Evolutionary conservation across 23 tunicate species (phyloP).

Genomic region (Ciona savignyi): DNA sequence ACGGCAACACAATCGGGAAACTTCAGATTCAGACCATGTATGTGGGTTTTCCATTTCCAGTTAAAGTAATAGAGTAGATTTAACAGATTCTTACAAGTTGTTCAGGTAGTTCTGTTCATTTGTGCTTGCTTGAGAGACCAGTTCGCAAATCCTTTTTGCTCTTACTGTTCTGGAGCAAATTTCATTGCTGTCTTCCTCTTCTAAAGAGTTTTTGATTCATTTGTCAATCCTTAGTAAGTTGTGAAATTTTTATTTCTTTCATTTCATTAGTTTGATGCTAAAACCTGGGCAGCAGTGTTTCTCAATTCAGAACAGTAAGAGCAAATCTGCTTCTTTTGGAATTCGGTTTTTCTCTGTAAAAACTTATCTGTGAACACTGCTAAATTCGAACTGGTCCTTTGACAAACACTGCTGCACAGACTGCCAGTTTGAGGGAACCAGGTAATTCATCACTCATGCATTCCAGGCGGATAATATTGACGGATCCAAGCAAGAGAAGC

Average conservation of each 20-base stretch:
- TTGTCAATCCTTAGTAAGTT: too few species aligned
- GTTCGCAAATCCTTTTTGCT: too few species aligned
- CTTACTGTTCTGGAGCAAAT: too few species aligned
- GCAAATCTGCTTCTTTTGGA: too few species aligned
- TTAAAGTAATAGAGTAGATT: neutral
- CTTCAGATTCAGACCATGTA: neutral
- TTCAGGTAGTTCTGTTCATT: too few species aligned
- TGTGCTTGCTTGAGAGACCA: too few species aligned
- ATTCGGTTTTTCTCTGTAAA: neutral
- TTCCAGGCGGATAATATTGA: too few species aligned
- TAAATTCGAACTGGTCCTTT: neutral
- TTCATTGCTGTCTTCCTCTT: neutral
- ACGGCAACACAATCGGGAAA: neutral
- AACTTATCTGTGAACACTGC: neutral
- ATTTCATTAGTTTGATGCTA: neutral
- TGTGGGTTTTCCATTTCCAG: neutral
- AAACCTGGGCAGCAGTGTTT: neutral
- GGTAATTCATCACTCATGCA: neutral
- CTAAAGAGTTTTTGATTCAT: neutral
- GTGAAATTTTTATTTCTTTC: neutral
- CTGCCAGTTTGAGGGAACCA: too few species aligned
- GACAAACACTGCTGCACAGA: constrained; percentile 52
- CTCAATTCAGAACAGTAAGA: neutral
- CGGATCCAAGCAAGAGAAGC: too few species aligned
- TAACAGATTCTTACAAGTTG: too few species aligned